A percentile compares a stretch with the other conserved stretches of the same genome.
Evolutionary conservation across 35 echinoderm and acorn worm genomes (phyloP).

Genomic region (Apostichopus parvimensis): DNA sequence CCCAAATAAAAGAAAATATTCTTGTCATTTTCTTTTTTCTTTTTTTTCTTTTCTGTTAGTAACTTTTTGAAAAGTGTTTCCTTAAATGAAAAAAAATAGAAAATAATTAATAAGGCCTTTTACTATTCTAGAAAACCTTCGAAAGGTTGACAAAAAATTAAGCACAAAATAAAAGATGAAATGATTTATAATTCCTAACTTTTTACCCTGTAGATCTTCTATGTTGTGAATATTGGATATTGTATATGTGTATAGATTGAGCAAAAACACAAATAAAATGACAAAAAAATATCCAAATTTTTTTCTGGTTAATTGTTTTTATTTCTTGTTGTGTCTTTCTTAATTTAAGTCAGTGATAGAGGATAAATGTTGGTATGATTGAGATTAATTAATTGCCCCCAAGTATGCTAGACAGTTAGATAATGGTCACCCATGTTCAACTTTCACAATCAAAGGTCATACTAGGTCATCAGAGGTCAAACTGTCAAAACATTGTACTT

Average conservation of each 20-base stretch:
- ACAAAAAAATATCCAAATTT: not conserved
- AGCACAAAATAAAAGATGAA: not conserved
- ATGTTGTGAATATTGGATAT: slow-evolving; percentile 61
- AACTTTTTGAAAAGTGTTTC: slow-evolving; percentile 3
- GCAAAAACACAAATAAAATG: slow-evolving; percentile 35
- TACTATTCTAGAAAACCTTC: not conserved
- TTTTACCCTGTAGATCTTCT: slow-evolving; percentile 57
- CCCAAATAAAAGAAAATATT: too few relatives aligned
- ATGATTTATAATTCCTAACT: slow-evolving; percentile 51
- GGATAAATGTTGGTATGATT: not conserved
- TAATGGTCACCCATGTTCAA: not conserved
- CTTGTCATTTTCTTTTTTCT: not conserved
- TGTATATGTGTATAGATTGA: slow-evolving; percentile 61
- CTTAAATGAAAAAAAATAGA: not conserved
- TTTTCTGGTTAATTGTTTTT: not conserved
- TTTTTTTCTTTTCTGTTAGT: not conserved
- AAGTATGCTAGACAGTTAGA: not conserved
- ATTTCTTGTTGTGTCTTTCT: not conserved
- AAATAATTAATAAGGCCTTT: slow-evolving; percentile 17
- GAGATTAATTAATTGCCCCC: not conserved
- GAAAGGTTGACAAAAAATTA: not conserved
- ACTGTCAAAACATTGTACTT: not conserved
- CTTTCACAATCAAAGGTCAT: not conserved
- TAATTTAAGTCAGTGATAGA: not conserved
- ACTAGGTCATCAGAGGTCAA: too few relatives aligned